phyloP scores from a whole-genome alignment of 2,113 vertebrate genomes.

The Todiramphus chloris region DNA sequence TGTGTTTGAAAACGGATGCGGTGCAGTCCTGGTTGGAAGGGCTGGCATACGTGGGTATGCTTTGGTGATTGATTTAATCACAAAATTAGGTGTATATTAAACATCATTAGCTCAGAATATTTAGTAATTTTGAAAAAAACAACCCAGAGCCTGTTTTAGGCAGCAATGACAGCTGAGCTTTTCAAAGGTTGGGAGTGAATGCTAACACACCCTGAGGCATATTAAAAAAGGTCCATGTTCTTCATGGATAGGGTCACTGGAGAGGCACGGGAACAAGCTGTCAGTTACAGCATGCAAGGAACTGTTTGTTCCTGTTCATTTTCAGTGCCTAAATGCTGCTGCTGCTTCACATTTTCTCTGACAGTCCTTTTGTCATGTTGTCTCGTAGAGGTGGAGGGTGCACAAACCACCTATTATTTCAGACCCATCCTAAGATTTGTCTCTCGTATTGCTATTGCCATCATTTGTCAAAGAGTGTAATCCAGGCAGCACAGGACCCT shows the following conservation, averaged over 20 bases:
- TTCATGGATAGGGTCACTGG: background rate
- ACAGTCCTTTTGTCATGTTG: background rate
- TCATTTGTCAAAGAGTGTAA: background rate
- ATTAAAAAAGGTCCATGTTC: background rate
- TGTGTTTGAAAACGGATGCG: background rate
- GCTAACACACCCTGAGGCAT: background rate
- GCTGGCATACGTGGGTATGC: background rate
- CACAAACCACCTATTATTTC: background rate
- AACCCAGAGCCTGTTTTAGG: background rate
- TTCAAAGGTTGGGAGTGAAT: background rate
- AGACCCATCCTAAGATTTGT: background rate
- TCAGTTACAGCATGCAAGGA: background rate
- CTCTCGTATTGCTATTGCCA: background rate
- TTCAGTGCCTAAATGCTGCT: background rate
- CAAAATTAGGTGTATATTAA: background rate
- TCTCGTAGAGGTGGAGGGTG: background rate
- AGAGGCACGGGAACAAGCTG: slow-evolving; percentile 12
- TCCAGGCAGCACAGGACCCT: background rate
- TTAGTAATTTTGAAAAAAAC: background rate
- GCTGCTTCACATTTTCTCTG: background rate
- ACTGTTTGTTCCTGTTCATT: background rate
- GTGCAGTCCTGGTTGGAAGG: background rate
- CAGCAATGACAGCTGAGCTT: background rate
- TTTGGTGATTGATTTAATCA: background rate
- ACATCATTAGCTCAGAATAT: background rate